Percentiles rank a stretch among this genome's conserved stretches.
Conservation (phyloP, 2,797 vertebrate species). For the Cyclura pinguis region DNA sequence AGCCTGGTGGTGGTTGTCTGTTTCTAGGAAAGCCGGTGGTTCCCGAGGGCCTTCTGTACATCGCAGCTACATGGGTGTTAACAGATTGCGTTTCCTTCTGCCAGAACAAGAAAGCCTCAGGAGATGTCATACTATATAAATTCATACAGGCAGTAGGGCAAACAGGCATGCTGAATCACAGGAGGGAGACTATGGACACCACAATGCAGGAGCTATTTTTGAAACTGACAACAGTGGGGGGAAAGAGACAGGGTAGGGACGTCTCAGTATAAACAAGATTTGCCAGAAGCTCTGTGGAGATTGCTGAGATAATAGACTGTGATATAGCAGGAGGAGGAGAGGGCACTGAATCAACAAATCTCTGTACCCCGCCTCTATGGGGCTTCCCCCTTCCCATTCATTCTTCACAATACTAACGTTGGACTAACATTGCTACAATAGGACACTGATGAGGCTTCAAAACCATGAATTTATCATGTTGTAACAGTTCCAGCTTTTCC, state of each 20-base stretch:
- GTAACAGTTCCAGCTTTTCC: neutral
- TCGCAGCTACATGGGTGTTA: neutral
- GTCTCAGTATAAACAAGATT: neutral
- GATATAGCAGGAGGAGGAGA: neutral
- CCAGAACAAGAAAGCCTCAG: neutral
- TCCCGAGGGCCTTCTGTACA: neutral
- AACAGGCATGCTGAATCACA: constrained; percentile 9
- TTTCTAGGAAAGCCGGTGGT: neutral
- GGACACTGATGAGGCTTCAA: neutral
- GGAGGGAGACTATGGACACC: neutral
- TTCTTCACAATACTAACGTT: neutral
- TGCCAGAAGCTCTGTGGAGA: neutral
- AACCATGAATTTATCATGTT: neutral
- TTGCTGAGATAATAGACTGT: neutral
- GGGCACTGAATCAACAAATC: too few species aligned
- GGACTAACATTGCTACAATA: too few species aligned
- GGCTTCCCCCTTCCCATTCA: neutral
- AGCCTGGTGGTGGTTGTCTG: neutral
- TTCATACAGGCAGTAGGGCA: neutral
- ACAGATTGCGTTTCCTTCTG: neutral
- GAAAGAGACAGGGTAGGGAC: neutral
- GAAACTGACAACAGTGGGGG: neutral
- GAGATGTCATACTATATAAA: constrained; percentile 15
- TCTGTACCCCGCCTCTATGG: neutral
- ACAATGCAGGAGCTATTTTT: neutral